phyloP scores from a whole-genome alignment of 2,888 invertebrate species.

The Archips crataeganus region DNA sequence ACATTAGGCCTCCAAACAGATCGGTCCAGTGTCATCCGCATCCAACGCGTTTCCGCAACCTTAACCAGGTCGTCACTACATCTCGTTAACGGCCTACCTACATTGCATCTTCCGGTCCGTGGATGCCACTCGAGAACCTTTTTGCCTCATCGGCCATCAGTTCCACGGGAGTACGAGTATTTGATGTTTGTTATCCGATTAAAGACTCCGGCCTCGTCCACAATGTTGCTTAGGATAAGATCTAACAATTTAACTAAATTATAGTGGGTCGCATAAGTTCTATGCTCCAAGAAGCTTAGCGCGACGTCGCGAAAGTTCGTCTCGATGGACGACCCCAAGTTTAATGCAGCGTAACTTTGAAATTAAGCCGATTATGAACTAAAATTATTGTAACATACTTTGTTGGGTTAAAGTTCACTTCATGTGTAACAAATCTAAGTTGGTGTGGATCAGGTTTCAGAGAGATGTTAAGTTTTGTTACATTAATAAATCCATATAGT shows the following conservation, averaged over 20 bases:
- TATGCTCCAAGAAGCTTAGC: slow-evolving; percentile 30
- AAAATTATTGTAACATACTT: not conserved
- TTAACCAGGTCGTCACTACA: too few species aligned
- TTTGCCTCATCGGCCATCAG: too few species aligned
- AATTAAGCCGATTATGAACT: slow-evolving; percentile 27
- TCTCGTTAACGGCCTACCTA: too few species aligned
- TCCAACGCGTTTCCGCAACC: too few species aligned
- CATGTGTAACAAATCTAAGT: slow-evolving; percentile 1
- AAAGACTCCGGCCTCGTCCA: not conserved
- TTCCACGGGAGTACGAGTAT: too few species aligned
- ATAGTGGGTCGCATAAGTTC: slow-evolving; percentile 12
- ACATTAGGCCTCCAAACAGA: too few species aligned
- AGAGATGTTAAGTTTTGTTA: not conserved
- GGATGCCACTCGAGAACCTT: too few species aligned
- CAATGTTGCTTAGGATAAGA: not conserved
- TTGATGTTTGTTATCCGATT: not conserved
- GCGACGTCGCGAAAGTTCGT: slow-evolving; percentile 19
- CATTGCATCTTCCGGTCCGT: too few species aligned
- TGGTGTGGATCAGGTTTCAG: not conserved
- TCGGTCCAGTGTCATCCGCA: too few species aligned
- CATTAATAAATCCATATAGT: not conserved
- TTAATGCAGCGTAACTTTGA: slow-evolving; percentile 31
- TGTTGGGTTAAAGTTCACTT: not conserved
- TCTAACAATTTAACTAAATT: slow-evolving; percentile 16
- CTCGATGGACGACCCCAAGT: slow-evolving; percentile 29